These are phyloP conservation scores for Podarcis siculus DNA, from an alignment of 2,797 vertebrate species.

Conservation along the genomic window DNA sequence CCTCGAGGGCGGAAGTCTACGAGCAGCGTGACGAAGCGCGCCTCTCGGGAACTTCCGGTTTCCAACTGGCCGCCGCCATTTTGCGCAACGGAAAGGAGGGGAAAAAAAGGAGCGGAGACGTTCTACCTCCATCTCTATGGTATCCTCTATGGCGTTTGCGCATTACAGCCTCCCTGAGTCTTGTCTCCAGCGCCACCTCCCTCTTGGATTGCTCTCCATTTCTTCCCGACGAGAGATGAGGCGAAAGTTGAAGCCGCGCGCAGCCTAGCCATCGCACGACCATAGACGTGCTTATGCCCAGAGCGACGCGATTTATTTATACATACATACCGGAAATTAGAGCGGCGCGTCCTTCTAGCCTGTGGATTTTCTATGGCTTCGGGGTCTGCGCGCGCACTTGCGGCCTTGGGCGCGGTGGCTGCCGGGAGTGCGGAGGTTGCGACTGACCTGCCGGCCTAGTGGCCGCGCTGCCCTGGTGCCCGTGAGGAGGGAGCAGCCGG, in stretches of 20 bases:
- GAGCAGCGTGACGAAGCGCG: neutral
- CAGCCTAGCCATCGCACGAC: too few species aligned
- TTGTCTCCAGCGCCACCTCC: too few species aligned
- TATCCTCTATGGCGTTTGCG: too few species aligned
- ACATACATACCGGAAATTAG: neutral
- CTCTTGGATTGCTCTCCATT: too few species aligned
- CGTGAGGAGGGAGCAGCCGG: too few species aligned
- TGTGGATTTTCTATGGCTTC: too few species aligned
- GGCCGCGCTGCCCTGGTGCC: too few species aligned
- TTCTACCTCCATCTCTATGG: neutral
- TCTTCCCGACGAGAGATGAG: neutral
- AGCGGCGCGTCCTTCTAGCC: neutral
- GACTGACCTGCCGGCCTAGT: constrained; percentile 23
- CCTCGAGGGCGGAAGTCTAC: too few species aligned
- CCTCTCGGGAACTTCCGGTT: neutral
- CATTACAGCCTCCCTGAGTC: too few species aligned
- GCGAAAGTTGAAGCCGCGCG: neutral
- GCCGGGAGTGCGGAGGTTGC: constrained; percentile 37
- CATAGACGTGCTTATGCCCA: neutral
- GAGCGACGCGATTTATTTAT: neutral
- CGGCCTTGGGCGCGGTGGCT: neutral
- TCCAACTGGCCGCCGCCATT: neutral
- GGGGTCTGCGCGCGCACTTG: rapidly evolving
- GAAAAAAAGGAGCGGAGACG: neutral
- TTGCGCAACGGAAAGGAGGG: neutral